These are phyloP conservation scores for Drosophila bifasciata DNA, from an alignment of 1,140 invertebrate genomes.

Conservation along the genomic window DNA sequence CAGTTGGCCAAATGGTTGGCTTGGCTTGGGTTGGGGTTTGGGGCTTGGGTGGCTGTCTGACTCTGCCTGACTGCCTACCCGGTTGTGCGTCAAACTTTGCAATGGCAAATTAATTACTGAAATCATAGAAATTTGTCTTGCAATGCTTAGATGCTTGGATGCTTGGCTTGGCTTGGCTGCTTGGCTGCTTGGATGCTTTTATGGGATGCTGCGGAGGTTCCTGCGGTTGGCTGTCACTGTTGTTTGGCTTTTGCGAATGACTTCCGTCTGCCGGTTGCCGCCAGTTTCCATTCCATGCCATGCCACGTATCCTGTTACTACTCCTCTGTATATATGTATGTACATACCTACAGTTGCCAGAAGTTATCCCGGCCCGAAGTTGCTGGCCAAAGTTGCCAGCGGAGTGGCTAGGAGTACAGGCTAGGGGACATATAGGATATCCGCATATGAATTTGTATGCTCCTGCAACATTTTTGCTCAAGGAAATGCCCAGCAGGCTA, in stretches of 20 bases:
- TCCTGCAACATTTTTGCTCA: slow-evolving; percentile 67
- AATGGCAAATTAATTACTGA: slow-evolving; percentile 81
- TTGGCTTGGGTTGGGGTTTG: too few species aligned
- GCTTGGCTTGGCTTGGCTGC: too few species aligned
- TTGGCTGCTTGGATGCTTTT: not conserved
- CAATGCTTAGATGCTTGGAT: slow-evolving; percentile 22
- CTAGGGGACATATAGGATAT: slow-evolving; percentile 61
- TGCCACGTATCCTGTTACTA: not conserved
- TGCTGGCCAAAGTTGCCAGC: slow-evolving; percentile 19
- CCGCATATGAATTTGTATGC: slow-evolving; percentile 79
- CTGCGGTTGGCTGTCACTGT: slow-evolving; percentile 49
- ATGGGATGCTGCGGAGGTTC: not conserved
- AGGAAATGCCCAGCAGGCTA: slow-evolving; percentile 66
- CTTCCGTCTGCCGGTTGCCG: slow-evolving; percentile 56
- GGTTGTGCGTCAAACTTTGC: slow-evolving; percentile 63
- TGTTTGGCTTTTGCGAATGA: slow-evolving; percentile 75
- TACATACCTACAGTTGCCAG: too few species aligned
- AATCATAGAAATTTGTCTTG: slow-evolving; percentile 82
- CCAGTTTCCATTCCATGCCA: not conserved
- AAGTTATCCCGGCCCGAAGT: not conserved
- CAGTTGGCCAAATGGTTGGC: too few species aligned
- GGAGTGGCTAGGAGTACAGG: slow-evolving; percentile 29
- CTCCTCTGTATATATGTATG: not conserved
- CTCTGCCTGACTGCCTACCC: slow-evolving; percentile 6
- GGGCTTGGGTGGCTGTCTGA: too few species aligned